Evolutionary conservation across 2,113 vertebrate species (phyloP).

Genomic region (Calypte anna): DNA sequence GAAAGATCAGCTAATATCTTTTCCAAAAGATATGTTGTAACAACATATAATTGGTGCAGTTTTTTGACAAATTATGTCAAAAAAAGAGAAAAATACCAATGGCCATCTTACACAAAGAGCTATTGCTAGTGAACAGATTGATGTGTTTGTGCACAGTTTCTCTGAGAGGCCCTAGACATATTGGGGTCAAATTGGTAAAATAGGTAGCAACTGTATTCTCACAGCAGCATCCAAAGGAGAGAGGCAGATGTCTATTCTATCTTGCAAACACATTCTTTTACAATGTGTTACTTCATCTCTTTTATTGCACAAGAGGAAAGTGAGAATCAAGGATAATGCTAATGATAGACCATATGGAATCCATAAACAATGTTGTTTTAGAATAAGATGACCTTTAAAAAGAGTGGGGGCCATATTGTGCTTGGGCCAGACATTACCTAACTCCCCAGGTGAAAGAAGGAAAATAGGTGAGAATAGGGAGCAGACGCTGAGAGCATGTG

Average conservation of each 20-base stretch:
- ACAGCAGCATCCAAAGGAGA: slow-evolving; percentile 54
- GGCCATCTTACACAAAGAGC: not conserved
- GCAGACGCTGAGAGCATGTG: not conserved
- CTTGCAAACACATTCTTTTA: slow-evolving; percentile 68
- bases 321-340: slow-evolving; percentile 53
- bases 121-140: not conserved
- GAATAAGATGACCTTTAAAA: slow-evolving; percentile 36
- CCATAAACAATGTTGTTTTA: slow-evolving; percentile 62
- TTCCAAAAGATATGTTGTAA: slow-evolving; percentile 27
- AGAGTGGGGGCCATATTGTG: not conserved
- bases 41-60: not conserved
- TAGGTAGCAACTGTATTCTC: slow-evolving; percentile 46
- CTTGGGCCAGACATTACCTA: slow-evolving; percentile 57
- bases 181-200: slow-evolving; percentile 51
- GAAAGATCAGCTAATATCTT: slow-evolving; percentile 53
- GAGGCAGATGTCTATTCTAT: slow-evolving; percentile 59
- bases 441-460: slow-evolving; percentile 43
- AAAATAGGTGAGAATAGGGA: slow-evolving; percentile 62
- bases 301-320: slow-evolving; percentile 49
- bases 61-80: not conserved
- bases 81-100: not conserved
- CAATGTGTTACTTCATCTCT: slow-evolving; percentile 56
- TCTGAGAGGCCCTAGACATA: slow-evolving; percentile 18
- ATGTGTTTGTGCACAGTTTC: slow-evolving; percentile 14
- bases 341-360: slow-evolving; percentile 55